These are phyloP conservation scores for Coracopsis vasa DNA, from an alignment of 2,113 vertebrate genomes.

Conservation along the genomic window DNA sequence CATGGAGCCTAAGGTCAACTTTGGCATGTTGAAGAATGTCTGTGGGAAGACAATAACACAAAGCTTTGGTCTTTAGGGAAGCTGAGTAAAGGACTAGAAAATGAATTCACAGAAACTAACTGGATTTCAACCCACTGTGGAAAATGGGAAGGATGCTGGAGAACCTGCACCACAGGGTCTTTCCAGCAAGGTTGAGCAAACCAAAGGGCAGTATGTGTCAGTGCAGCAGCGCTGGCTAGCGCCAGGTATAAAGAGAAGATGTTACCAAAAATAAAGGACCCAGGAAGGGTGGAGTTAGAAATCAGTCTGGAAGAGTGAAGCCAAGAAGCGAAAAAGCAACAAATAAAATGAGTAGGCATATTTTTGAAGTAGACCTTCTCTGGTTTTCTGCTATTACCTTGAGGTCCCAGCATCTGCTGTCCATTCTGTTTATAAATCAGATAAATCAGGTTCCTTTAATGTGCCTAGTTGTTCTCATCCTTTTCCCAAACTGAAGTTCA, in stretches of 20 bases:
- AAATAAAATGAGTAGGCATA: not conserved
- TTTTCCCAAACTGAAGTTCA: not conserved
- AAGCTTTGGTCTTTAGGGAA: not conserved
- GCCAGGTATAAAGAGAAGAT: not conserved
- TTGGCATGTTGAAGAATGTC: conserved; percentile 9
- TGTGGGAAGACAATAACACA: not conserved
- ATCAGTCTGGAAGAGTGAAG: not conserved
- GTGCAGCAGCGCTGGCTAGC: not conserved
- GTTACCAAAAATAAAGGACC: not conserved
- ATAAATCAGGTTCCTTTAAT: not conserved
- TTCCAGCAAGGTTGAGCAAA: not conserved
- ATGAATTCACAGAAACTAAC: not conserved
- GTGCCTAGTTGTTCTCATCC: not conserved
- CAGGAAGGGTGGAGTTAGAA: not conserved
- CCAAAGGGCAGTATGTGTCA: not conserved
- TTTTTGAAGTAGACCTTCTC: not conserved
- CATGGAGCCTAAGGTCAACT: not conserved
- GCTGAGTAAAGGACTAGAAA: not conserved
- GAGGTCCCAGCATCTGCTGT: not conserved
- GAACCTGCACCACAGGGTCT: not conserved
- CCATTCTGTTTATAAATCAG: not conserved
- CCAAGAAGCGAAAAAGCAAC: not conserved
- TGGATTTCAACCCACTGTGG: not conserved
- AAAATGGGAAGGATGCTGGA: not conserved
- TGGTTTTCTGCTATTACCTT: not conserved